A percentile compares a stretch with the other conserved stretches of the same genome.
These are phyloP conservation scores for Metacarcinus magister DNA, from an alignment of 2,888 invertebrate genomes.

Conservation along the genomic window DNA sequence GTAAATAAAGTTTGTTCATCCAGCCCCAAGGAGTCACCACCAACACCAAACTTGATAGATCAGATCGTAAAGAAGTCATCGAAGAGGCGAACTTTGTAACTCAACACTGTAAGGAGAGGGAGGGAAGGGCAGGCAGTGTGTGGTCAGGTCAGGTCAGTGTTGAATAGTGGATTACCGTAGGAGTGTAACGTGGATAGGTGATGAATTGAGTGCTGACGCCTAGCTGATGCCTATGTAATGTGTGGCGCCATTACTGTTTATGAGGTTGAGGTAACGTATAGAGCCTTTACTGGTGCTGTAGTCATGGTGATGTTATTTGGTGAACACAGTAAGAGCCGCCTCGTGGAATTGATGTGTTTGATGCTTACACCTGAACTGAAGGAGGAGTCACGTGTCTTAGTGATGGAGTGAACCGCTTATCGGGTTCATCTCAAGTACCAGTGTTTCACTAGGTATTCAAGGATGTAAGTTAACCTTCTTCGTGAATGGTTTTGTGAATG, in stretches of 20 bases:
- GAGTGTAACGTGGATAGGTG: neutral
- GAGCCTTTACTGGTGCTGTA: neutral
- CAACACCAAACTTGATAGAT: neutral
- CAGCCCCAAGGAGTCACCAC: constrained; percentile 10
- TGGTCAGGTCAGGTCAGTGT: neutral
- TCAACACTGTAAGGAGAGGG: neutral
- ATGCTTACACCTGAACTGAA: neutral
- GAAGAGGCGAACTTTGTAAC: neutral
- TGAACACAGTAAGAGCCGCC: neutral
- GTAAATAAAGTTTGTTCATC: constrained; percentile 36
- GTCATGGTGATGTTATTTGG: constrained; percentile 11
- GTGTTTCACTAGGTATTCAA: neutral
- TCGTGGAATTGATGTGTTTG: neutral
- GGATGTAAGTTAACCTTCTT: neutral
- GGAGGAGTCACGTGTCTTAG: neutral
- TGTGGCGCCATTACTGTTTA: constrained; percentile 36
- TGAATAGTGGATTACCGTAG: neutral
- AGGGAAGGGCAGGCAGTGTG: neutral
- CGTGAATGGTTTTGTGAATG: neutral
- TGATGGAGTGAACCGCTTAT: constrained; percentile 7
- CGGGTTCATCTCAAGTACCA: neutral
- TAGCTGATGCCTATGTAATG: neutral
- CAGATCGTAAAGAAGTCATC: neutral
- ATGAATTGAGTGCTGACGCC: neutral
- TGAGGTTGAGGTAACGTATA: neutral